Evolutionary conservation across 1,140 invertebrate species (phyloP), one percentile per base, ranked within the genome.

Genomic region (Hesperophylax magnus): DNA sequence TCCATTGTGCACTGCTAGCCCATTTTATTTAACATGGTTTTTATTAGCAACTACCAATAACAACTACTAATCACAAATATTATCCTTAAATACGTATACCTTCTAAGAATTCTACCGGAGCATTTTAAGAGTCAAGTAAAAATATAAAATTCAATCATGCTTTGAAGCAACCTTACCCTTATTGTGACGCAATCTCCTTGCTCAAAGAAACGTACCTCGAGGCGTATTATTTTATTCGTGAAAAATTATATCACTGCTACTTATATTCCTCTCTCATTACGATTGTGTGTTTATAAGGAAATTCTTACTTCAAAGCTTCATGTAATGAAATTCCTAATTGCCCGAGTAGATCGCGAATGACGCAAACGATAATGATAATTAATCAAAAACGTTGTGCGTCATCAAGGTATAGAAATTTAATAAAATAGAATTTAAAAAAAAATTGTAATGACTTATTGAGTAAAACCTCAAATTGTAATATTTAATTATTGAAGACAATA

Each of bases 151-250:
- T 58, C 56, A 18, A 58, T n/a, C 56, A 5, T 20, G 56, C 20
- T 58, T 58, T 20, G 56, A 18, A 18, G 20, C 8, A 11, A 18
- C 56, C 20, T 20, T 58, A 58, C 18, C 18, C 20, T 61, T 20
- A 61, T 61, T 61, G 58, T 61, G 18, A 61, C 58, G 58, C 58
- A 24, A 61, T 18, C 15, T 20, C 7, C 56, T 15, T 61, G 58
- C 15, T 61, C 58, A 61, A 61, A 61, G 58, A 20, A 18, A 61
- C 18, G 18, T 61, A 61, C 20, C 18, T 22, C 18, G 20, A 24
- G 58, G 24, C 58, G 24, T 61, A 61, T 61, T 61, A 6, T 61
- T 61, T 61, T 61, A 61, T 61, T 61, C 58, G 24, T 61, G 58
- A 20, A 22, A 20, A 22, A 20, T 60, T 11, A 5, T 39, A 39